Base-by-base conservation (phyloP, 2,113 vertebrate genomes). In the Ailurus styani region DNA sequence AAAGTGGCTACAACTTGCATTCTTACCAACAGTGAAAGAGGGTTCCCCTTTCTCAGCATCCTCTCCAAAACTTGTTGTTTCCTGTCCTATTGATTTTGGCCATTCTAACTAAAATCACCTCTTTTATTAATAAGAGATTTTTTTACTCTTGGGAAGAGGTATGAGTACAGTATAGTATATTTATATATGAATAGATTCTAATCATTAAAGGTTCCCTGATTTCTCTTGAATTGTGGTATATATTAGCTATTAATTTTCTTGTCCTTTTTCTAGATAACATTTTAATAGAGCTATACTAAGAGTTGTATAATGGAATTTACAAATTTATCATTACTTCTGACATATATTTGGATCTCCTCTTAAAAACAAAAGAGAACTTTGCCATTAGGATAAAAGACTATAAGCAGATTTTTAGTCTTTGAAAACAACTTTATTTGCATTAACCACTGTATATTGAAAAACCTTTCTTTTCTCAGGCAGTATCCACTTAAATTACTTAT, bases 341-440 rank as follows among this genome's bases (percentile, higher is more conserved):
- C 21, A n/a, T 86, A 27, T 57, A 50, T 88, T 84, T 70, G 55
- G 50, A 37, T 88, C n/a, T 21, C 17, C 40, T 68, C 29, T 95
- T 77, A 93, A 93, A 47, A 88, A 55, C 17, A 64, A 89, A 97
- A n/a, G 75, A 82, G 55, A 86, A 12, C 27, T 95, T 93, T 89
- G 34, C 4, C 2, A 2, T 88, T 77, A 86, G 34, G 89, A 47
- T 90, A 91, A 93, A 95, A 86, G 25, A 54, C 4, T 78, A 31
- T 82, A 52, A 87, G 68, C 50, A 95, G 8, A 89, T 21, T 66
- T 85, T 77, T 77, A 70, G 37, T 83, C 25, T 93, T 66, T 93
- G 52, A 62, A 96, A 97, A 78, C 29, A 14, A 60, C 25, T 93
- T 62, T 68, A 68, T 93, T 97, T 89, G 52, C n/a, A 89, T 9